Conservation (phyloP, 2,888 invertebrate species). For the Cyclophora albipunctata region DNA sequence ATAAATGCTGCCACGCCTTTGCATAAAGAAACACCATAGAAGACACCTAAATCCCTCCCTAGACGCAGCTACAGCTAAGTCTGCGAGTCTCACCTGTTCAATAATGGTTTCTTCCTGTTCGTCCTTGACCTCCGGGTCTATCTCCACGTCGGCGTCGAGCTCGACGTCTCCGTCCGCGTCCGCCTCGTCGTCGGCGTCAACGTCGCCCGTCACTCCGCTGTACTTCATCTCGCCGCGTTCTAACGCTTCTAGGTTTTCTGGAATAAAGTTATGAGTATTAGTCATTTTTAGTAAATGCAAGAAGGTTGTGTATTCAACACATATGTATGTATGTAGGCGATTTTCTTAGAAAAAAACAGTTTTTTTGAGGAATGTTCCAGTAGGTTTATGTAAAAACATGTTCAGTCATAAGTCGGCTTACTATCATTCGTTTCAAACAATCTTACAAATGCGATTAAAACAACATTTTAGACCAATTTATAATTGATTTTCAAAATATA, state of each 20-base stretch:
- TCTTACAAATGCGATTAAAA: no score
- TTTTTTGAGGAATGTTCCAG: no score
- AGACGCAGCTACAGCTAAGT: no score
- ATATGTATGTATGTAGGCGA: no score
- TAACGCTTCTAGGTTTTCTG: conserved; percentile 85
- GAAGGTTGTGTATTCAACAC: not conserved
- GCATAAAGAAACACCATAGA: no score
- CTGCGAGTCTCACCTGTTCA: conserved; percentile 39
- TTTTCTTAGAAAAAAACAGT: no score
- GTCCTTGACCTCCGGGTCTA: conserved; percentile 75
- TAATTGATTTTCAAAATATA: no score
- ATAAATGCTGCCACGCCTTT: no score
- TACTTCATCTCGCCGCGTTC: conserved; percentile 94
- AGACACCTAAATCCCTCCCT: no score
- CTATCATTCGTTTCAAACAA: no score
- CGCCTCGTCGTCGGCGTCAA: conserved; percentile 79
- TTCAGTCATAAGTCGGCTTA: no score
- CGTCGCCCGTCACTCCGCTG: conserved; percentile 74
- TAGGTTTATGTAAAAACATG: not conserved
- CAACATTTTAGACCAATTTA: no score
- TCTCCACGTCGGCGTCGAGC: conserved; percentile 72
- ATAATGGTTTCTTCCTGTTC: conserved; percentile 75
- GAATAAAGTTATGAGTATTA: conserved; percentile 21
- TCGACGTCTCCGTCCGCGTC: conserved; percentile 66
- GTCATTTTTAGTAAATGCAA: not conserved